These are phyloP conservation scores for Orthonychiurus folsomi DNA, from an alignment of 2,888 invertebrate species.

Conservation along the genomic window DNA sequence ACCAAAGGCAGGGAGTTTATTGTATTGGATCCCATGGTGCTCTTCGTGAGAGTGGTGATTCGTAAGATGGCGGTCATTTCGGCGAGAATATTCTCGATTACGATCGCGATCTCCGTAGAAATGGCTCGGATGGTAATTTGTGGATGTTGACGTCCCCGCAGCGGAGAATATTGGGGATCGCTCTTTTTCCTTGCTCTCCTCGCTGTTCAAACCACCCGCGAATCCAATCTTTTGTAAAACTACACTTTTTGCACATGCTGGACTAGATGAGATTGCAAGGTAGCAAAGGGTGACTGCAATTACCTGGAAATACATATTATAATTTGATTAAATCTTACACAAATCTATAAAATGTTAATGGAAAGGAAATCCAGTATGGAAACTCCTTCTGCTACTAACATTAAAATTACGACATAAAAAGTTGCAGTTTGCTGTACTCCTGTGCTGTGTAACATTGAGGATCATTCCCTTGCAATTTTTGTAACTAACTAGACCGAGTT, in stretches of 20 bases:
- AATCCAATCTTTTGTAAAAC: slow-evolving; percentile 5
- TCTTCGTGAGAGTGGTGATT: neutral
- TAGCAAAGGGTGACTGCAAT: neutral
- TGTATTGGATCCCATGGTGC: neutral
- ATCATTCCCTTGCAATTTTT: too few species aligned
- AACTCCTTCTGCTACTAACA: too few species aligned
- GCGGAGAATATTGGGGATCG: slow-evolving; percentile 1
- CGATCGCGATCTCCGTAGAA: neutral
- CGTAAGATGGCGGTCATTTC: neutral
- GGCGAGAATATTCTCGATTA: neutral
- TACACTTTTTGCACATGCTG: neutral
- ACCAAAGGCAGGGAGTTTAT: neutral
- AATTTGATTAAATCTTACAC: too few species aligned
- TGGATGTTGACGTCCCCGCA: neutral
- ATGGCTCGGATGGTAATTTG: slow-evolving; percentile 2
- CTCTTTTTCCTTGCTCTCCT: neutral
- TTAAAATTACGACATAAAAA: too few species aligned
- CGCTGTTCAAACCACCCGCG: neutral
- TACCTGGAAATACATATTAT: too few species aligned
- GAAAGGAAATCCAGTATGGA: too few species aligned
- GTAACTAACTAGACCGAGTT: too few species aligned
- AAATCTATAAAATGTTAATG: too few species aligned
- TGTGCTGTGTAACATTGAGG: too few species aligned
- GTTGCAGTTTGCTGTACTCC: too few species aligned
- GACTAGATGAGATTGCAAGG: neutral